Conservation (phyloP, 2,113 vertebrate species). For the Oceanites oceanicus region DNA sequence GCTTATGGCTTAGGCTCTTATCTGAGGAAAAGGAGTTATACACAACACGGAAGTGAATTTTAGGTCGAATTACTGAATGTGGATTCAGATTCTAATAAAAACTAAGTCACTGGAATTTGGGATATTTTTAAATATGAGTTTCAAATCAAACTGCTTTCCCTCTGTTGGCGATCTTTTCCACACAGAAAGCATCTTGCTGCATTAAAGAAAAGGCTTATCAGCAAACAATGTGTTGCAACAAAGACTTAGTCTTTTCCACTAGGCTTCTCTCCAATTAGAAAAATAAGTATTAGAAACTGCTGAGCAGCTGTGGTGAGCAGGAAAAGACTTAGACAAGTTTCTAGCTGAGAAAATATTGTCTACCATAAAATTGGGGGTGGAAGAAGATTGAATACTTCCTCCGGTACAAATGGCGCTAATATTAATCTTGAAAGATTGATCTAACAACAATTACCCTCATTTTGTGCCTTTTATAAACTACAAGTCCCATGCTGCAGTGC, state of each 20-base stretch:
- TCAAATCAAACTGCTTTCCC: slow-evolving; percentile 30
- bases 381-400: neutral
- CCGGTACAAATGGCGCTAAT: neutral
- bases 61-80: neutral
- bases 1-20: neutral
- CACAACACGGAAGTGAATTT: neutral
- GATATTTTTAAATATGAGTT: slow-evolving; percentile 24
- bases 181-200: neutral
- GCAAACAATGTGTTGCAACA: neutral
- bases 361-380: neutral
- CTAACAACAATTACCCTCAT: neutral
- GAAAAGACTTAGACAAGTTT: neutral
- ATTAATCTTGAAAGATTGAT: neutral
- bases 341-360: neutral
- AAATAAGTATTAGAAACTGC: neutral
- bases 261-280: slow-evolving; percentile 4
- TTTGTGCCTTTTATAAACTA: neutral
- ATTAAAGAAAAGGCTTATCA: neutral
- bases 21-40: neutral
- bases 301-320: neutral
- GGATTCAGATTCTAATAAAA: slow-evolving; percentile 2
- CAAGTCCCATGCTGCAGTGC: neutral
- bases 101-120: neutral
- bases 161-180: neutral
- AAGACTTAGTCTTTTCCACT: slow-evolving; percentile 3